Evolutionary conservation across 92 coral and sea anemone species (phyloP), one percentile per base, ranked within the genome.

Genomic region (Epizoanthus rinbou): DNA sequence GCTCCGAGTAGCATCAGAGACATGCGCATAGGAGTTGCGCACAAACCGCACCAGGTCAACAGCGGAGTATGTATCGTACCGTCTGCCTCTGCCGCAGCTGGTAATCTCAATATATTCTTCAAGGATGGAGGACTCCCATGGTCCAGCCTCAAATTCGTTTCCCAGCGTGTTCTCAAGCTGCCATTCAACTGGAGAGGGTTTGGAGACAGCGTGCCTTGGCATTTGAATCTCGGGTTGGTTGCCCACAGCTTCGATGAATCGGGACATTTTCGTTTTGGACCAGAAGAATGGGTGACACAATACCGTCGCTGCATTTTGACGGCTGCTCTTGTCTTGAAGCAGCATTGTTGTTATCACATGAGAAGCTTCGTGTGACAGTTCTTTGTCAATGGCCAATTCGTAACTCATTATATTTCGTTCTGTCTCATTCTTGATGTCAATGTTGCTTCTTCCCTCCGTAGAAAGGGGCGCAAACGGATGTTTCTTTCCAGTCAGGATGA

Each of bases 171-270:
- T n/a, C n/a, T 64, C 74, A 41, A 84, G 71, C 57, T 76, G 80
- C 31, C 22, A 23, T 37, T 74, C 87, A 13, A 84, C 81, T 7
- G 69, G 66, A 11, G 68, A 84, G 0, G 82, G 53, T 16, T 82
- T 74, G 21, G 17, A 17, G 4, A 69, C 64, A n/a, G 69, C 66
- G 11, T 84, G 79, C 7, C 82, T 75, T 62, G 82, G 82, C 52
- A 74, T 64, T 10, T 76, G 82, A 60, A 74, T 79, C 37, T 84
- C 87, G 14, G 39, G 60, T 84, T 84, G 87, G 22, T 84, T 65
- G 31, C 87, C 87, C 23, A 84, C 87, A 24, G 87, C 82, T 17
- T 71, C 80, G 4, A 84, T 60, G 37, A 84, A 84, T 39, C 80
- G 31, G 37, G 62, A 31, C 74, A 41, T 84, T 65, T 84, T 84